Evolutionary conservation across 2,888 invertebrate genomes (phyloP).

Genomic region (Drosophila mettleri): DNA sequence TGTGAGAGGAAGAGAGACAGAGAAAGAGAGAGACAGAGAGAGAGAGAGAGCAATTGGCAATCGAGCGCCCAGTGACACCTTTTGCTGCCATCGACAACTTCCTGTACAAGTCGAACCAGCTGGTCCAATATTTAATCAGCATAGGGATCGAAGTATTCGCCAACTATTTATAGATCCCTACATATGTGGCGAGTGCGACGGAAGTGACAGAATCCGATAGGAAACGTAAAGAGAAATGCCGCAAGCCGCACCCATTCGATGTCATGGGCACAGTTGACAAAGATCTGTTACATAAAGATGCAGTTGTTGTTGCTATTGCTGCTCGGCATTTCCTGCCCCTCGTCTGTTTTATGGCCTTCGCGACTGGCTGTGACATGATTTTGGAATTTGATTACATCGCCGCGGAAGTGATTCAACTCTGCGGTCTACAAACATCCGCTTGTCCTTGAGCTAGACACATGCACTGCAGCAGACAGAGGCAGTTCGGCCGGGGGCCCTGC

Average conservation of each 20-base stretch:
- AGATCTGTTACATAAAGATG: constrained; percentile 31
- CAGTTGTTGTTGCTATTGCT: constrained; percentile 18
- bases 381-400: constrained; percentile 55
- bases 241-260: constrained; percentile 28
- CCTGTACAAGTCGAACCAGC: constrained; percentile 48
- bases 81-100: constrained; percentile 42
- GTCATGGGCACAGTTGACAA: constrained; percentile 23
- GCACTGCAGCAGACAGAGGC: background rate
- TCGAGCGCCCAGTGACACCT: constrained; percentile 44
- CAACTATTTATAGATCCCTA: constrained; percentile 43
- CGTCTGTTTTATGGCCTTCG: constrained; percentile 48
- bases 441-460: constrained; percentile 69
- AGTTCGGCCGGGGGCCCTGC: constrained; percentile 1
- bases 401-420: constrained; percentile 62
- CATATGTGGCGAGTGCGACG: constrained; percentile 1
- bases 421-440: constrained; percentile 74
- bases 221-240: background rate
- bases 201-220: constrained; percentile 18
- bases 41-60: constrained; percentile 50
- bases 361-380: constrained; percentile 69
- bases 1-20: background rate
- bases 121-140: constrained; percentile 51
- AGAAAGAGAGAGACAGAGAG: background rate
- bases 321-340: constrained; percentile 60
- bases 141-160: constrained; percentile 30